A percentile compares a stretch with the other conserved stretches of the same genome.
Conservation (phyloP, 2,888 invertebrate genomes). For the Mythimna vitellina region DNA sequence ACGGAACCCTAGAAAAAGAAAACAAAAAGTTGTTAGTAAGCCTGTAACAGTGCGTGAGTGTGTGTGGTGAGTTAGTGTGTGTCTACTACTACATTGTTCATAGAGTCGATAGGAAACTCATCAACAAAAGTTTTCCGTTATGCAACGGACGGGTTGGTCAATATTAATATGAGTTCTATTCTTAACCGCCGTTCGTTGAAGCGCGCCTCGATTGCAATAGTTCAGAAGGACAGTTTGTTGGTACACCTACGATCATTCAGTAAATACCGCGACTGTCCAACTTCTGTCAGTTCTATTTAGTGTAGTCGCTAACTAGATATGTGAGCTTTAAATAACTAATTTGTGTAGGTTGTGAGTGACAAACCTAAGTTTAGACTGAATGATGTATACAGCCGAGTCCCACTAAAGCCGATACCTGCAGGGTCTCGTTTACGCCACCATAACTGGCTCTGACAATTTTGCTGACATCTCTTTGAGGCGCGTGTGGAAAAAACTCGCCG, state of each 20-base stretch:
- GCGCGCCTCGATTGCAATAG: slow-evolving; percentile 41
- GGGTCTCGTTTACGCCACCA: no score
- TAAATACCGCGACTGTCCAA: slow-evolving; percentile 20
- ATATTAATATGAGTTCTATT: slow-evolving; percentile 33
- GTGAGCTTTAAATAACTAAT: not conserved
- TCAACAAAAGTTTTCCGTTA: slow-evolving; percentile 32
- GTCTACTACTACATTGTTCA: not conserved
- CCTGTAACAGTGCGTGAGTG: no score
- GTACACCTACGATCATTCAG: slow-evolving; percentile 11
- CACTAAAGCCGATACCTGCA: no score
- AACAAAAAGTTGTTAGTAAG: no score
- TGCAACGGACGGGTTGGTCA: slow-evolving; percentile 4
- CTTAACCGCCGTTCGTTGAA: not conserved
- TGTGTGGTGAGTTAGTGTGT: no score
- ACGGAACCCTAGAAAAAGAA: no score
- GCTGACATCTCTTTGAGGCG: no score
- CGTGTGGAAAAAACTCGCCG: no score
- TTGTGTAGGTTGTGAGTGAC: not conserved
- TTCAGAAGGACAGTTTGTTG: slow-evolving; percentile 28
- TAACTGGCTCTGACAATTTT: no score
- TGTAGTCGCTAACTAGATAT: not conserved
- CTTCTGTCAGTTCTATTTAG: not conserved
- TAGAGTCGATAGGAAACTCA: slow-evolving; percentile 12
- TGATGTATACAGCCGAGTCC: not conserved
- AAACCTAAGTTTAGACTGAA: not conserved